These are phyloP conservation scores for Spinus pinus DNA, from an alignment of 2,797 vertebrate species.

Conservation along the genomic window DNA sequence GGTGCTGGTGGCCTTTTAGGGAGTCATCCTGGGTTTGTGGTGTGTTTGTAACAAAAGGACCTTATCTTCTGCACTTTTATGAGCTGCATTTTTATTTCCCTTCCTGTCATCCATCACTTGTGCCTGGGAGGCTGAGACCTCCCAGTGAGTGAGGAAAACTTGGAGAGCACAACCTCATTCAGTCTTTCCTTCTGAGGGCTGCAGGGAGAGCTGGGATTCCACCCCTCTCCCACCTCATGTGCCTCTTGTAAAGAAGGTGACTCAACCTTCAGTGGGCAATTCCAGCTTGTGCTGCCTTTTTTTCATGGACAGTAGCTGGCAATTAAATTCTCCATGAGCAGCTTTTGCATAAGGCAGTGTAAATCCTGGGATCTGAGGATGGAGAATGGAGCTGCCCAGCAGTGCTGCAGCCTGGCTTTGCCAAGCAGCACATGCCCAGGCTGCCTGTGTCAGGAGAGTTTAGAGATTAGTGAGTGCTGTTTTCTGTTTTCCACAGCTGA, in stretches of 20 bases:
- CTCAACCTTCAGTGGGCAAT: background rate
- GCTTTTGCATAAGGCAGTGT: background rate
- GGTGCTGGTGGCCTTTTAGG: background rate
- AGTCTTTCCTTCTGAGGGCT: rapidly evolving
- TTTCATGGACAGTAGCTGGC: background rate
- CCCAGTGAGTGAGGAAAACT: background rate
- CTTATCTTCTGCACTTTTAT: background rate
- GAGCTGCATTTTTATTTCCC: background rate
- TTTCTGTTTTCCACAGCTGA: slow-evolving; percentile 9
- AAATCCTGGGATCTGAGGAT: background rate
- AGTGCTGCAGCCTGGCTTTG: background rate
- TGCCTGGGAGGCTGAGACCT: background rate
- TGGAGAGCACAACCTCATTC: background rate
- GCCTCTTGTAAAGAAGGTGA: background rate
- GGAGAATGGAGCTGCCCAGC: background rate
- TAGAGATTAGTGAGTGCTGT: slow-evolving; percentile 18
- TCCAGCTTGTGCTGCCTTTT: background rate
- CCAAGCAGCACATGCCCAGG: background rate
- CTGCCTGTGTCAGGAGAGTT: background rate
- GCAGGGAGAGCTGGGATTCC: background rate
- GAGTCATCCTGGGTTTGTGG: background rate
- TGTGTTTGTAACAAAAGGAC: background rate
- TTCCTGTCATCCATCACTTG: background rate
- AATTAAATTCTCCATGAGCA: background rate
- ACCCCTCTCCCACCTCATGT: background rate